Evolutionary conservation across 1,140 invertebrate genomes (phyloP), one percentile per base, ranked within the genome.

Genomic region (Diachasmimorpha longicaudata): DNA sequence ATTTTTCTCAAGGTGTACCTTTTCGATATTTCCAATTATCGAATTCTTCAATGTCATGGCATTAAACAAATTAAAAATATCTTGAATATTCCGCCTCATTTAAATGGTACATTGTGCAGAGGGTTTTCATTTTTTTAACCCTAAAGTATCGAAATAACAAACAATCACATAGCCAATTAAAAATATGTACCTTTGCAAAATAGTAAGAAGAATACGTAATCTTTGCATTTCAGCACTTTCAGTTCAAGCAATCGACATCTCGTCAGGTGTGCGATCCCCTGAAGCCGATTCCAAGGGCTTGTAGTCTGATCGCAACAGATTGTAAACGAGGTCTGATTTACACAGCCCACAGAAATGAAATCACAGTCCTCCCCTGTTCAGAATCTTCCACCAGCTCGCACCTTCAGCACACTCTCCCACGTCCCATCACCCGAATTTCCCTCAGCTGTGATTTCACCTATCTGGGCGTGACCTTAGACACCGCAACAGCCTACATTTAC

Each of bases 361-460:
- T 89, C 13, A 83, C 81, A 16, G 69, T 88, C n/a, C 69, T 85
- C 23, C 85, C 85, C 66, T 81, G 75, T 25, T 77, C 75, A 4
- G 79, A 39, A 46, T 14, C n/a, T 72, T 31, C 79, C 75, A 46
- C 72, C 79, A 0, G 81, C 87, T 78, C 81, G 79, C 31, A 31
- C 31, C 39, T 42, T 10, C 39, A 42, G 39, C 9, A 42, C 9
- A 1, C 39, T 1, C 39, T 42, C 39, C 39, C 9, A 4, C 39
- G 4, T 48, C 84, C 19, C 83, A 88, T 44, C 73, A 87, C 39
- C 25, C 81, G 83, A 58, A 69, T 89, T 42, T 80, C 80, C n/a
- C 73, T 89, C 46, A 89, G 81, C 74, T 89, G 86, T 78, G 86
- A 89, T 77, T 85, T 74, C 77, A 81, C 85, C 11, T 85, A 83